Base-by-base conservation (phyloP, 2,113 vertebrate genomes). In the Anolis sagrei region DNA sequence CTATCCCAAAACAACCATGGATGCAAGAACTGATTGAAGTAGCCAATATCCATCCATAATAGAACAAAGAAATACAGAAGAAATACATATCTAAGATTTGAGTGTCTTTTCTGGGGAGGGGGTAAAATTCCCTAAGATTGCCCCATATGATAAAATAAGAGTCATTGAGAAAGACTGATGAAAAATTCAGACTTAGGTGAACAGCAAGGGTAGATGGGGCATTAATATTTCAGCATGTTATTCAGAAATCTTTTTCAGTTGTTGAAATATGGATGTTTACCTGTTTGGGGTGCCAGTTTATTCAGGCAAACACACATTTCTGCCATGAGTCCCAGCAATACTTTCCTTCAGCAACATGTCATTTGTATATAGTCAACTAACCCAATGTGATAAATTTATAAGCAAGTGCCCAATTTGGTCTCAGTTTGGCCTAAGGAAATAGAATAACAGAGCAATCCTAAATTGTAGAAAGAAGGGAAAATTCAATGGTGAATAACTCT, bases 171-270 rank as follows among this genome's bases (percentile, higher is more conserved):
- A 68, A 68, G 62, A 66, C 44, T 64, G 77, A 79, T 79, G 36
- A 79, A 66, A 79, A 79, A 79, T 79, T 79, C 61, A 79, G 34
- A 44, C 36, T 62, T 23, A 29, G 58, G 64, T 79, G 61, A 36
- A 79, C 23, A 79, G 34, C 77, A 66, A 79, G 61, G 36, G 61
- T 44, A 27, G 78, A 44, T 44, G 36, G 34, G 25, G 78, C 61
- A 66, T 79, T 66, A 79, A 79, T 79, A 66, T 79, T 79, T 79
- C 29, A 79, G 39, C 23, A 64, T 66, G 61, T 79, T 79, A 44
- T 66, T 79, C 61, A 66, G 61, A 79, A 66, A 79, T 44, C 78
- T 58, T 36, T 16, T 66, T 36, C 78, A 44, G 61, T 79, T 66
- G 61, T 61, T 79, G 78, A 79, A 79, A 79, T 79, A 66, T 79